Base-by-base conservation (phyloP, 2,797 vertebrate species). In the Myiotriccus ornatus region DNA sequence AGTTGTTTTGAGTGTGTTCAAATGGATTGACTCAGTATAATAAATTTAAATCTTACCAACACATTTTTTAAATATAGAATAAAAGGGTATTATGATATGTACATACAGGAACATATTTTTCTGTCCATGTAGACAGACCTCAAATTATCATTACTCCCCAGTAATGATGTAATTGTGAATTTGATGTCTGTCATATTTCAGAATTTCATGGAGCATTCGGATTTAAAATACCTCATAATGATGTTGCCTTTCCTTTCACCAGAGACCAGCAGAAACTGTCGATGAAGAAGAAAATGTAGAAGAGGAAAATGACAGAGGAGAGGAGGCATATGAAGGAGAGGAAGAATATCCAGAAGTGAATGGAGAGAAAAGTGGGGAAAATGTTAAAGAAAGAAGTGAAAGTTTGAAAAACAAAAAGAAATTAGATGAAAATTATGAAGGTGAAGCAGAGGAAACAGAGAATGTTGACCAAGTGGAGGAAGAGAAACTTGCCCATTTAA, bases 211-310 rank as follows among this genome's bases (percentile, higher is more conserved):
- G 74, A 52, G 57, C 12, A 15, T 89, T 78, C 50, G 65, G 41
- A 52, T 90, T 77, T 70, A 81, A 88, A 87, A 81, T 65, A 28
- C 46, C 39, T 86, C 50, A 53, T 68, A 75, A 68, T 52, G 16
- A 17, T 75, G 64, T 84, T 94, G 59, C 43, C 89, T 93, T 95
- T 94, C 47, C 27, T 71, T 93, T 90, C n/a, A 28, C 56, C 90
- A 98, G 98, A 98, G 97, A 62, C 97, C 97, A 74, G 98, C 98
- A 90, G 98, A 98, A 97, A 98, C 96, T 63, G 97, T 98, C 22
- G 98, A 98, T 24, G 98, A 98, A 89, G 98, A 98, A 95, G 98
- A 98, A 96, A 96, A 97, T 23, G 81, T 86, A 68, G 95, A 96
- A 93, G 95, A 93, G 65, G 95, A 97, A 60, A 57, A n/a, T 63